phyloP scores from a whole-genome alignment of 2,797 vertebrate species.

The Meda fulgida region DNA sequence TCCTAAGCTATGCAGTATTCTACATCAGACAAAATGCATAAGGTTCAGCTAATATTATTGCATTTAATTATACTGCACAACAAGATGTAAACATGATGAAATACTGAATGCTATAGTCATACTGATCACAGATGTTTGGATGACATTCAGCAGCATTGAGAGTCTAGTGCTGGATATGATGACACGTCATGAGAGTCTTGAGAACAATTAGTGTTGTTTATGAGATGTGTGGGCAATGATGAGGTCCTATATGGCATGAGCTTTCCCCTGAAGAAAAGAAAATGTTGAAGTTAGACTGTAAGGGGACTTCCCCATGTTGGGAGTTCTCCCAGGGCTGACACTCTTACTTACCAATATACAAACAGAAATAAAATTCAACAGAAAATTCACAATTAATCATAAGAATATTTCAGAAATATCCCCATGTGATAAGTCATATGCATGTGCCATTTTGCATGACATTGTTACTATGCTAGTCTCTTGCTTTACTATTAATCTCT shows the following conservation, averaged over 20 bases:
- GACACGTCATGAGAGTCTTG: slow-evolving; percentile 30
- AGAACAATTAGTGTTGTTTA: slow-evolving; percentile 62
- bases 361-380: slow-evolving; percentile 28
- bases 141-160: background rate
- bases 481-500: slow-evolving; percentile 4
- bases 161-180: background rate
- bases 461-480: background rate
- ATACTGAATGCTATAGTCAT: background rate
- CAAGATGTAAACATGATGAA: background rate
- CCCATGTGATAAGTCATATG: background rate
- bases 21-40: background rate
- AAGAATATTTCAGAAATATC: background rate
- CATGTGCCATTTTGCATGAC: background rate
- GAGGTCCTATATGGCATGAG: slow-evolving; percentile 58
- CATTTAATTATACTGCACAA: background rate
- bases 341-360: slow-evolving; percentile 42
- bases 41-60: background rate
- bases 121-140: slow-evolving; percentile 24
- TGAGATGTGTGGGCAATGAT: slow-evolving; percentile 60
- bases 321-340: slow-evolving; percentile 41
- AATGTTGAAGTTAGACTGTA: slow-evolving; percentile 64
- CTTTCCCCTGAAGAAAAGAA: slow-evolving; percentile 54
- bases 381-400: slow-evolving; percentile 5
- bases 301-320: slow-evolving; percentile 54
- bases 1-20: slow-evolving; percentile 5